Evolutionary conservation across 2,888 invertebrate genomes (phyloP).

Genomic region (Arrhopalites spinosus): DNA sequence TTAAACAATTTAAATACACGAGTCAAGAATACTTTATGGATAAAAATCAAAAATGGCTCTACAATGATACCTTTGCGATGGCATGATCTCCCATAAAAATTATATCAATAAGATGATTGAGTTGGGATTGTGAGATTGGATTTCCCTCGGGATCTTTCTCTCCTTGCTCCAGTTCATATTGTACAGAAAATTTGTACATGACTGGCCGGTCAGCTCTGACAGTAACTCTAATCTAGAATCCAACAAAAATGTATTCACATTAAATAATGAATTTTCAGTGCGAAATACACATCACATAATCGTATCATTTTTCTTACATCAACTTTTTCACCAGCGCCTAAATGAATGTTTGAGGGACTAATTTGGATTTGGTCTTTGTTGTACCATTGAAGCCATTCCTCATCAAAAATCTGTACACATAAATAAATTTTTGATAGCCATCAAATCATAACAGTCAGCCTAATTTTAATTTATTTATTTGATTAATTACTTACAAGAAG

Average conservation of each 20-base stretch:
- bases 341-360: constrained; percentile 33
- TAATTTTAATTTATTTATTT: too few species aligned
- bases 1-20: too few species aligned
- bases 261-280: too few species aligned
- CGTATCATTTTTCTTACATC: too few species aligned
- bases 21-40: constrained; percentile 2
- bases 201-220: constrained; percentile 41
- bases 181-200: constrained; percentile 46
- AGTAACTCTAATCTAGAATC: constrained; percentile 36
- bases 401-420: constrained; percentile 43
- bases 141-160: constrained; percentile 32
- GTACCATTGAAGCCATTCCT: constrained; percentile 48
- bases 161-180: constrained; percentile 36
- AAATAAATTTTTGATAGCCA: too few species aligned
- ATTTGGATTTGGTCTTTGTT: constrained; percentile 37
- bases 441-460: too few species aligned
- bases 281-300: neutral
- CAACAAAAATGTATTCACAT: neutral
- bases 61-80: constrained; percentile 42
- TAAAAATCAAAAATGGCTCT: neutral
- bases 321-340: constrained; percentile 42
- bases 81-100: constrained; percentile 50
- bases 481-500: constrained; percentile 37
- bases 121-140: constrained; percentile 27
- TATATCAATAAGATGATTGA: constrained; percentile 41